Percentiles rank a stretch among this genome's conserved stretches.
Evolutionary conservation across 2,888 invertebrate genomes (phyloP).

Genomic region (Brachyptera putata): DNA sequence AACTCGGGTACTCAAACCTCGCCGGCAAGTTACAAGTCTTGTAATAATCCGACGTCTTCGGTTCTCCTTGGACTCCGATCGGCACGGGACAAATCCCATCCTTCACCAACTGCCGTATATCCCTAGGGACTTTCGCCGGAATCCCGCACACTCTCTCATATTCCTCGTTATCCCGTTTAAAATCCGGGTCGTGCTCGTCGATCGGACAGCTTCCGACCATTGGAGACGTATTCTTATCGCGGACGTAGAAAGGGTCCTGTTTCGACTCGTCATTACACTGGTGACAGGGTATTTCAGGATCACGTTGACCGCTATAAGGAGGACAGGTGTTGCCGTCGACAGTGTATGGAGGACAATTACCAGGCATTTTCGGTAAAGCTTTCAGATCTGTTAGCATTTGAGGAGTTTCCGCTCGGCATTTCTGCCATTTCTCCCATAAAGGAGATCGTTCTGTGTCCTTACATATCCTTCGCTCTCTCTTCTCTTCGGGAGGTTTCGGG

Average conservation of each 20-base stretch:
- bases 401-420: too few species aligned
- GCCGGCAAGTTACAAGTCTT: conserved; percentile 65
- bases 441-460: too few species aligned
- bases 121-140: not conserved
- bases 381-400: too few species aligned
- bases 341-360: too few species aligned
- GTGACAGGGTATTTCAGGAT: too few species aligned
- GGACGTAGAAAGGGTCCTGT: too few species aligned
- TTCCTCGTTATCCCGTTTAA: not conserved
- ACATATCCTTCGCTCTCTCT: too few species aligned
- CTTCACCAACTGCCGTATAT: not conserved
- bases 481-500: too few species aligned
- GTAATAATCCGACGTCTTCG: conserved; percentile 63
- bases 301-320: too few species aligned
- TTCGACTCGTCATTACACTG: not conserved
- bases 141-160: not conserved
- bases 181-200: not conserved
- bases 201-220: not conserved
- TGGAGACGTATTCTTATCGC: not conserved
- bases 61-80: conserved; percentile 24
- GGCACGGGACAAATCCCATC: not conserved
- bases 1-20: conserved; percentile 72
- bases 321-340: too few species aligned
- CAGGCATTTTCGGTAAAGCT: too few species aligned
- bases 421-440: too few species aligned